Conservation (phyloP, 2,113 vertebrate species). For the Orientallactaga bullata region DNA sequence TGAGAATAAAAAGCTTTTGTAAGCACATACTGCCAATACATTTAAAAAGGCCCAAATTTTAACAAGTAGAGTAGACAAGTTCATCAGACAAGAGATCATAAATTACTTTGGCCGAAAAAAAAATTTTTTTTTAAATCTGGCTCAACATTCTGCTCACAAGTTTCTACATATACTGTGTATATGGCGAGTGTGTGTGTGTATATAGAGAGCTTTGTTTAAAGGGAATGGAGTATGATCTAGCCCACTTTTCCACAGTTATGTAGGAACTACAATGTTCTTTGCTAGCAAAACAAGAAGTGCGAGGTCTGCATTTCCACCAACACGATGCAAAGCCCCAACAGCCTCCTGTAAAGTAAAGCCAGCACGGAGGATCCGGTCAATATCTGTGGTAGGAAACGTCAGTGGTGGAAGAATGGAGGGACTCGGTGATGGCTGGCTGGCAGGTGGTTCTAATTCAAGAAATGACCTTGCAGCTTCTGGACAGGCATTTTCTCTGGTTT, state of each 20-base stretch:
- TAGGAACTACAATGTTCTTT: constrained; percentile 96
- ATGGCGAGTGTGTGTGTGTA: neutral
- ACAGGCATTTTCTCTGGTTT: constrained; percentile 54
- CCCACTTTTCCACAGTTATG: constrained; percentile 82
- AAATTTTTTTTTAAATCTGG: constrained; percentile 76
- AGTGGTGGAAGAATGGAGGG: constrained; percentile 61
- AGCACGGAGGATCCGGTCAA: constrained; percentile 92
- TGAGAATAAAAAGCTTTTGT: constrained; percentile 82
- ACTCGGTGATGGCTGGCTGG: neutral
- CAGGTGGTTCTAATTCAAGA: constrained; percentile 47
- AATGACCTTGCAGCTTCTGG: neutral
- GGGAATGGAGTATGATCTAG: constrained; percentile 72
- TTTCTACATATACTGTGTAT: constrained; percentile 59
- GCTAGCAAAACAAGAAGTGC: constrained; percentile 96
- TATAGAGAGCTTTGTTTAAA: constrained; percentile 9
- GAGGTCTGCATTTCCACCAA: constrained; percentile 93
- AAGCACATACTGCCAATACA: constrained; percentile 77
- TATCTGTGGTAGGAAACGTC: constrained; percentile 88
- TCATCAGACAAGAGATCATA: constrained; percentile 82
- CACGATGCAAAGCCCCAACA: constrained; percentile 92
- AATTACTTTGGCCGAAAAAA: constrained; percentile 87
- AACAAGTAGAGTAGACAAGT: constrained; percentile 79
- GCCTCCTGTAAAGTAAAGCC: constrained; percentile 94
- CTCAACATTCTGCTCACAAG: constrained; percentile 84
- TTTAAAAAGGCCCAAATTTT: constrained; percentile 84